Conservation (phyloP, 2,888 invertebrate species). For the Cheilosia soror region DNA sequence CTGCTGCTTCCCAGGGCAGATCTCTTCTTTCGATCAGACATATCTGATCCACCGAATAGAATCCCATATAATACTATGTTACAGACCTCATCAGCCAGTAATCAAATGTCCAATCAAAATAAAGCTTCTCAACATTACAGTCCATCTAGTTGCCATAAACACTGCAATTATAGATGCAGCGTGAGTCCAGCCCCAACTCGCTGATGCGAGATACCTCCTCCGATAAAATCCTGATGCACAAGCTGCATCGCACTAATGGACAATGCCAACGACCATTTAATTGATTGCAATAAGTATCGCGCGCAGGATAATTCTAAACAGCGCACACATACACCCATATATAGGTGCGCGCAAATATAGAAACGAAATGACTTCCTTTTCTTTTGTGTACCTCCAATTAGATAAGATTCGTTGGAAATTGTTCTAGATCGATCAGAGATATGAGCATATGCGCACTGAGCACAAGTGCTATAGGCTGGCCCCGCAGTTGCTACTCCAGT, state of each 20-base stretch:
- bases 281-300: slow-evolving; percentile 58
- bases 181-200: slow-evolving; percentile 31
- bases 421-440: slow-evolving; percentile 72
- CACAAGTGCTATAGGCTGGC: slow-evolving; percentile 22
- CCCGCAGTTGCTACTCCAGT: slow-evolving; percentile 59
- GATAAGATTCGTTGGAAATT: slow-evolving; percentile 72
- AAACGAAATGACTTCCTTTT: slow-evolving; percentile 49
- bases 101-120: slow-evolving; percentile 58
- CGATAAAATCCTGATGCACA: slow-evolving; percentile 8
- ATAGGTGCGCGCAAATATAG: slow-evolving; percentile 1
- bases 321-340: not conserved
- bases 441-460: slow-evolving; percentile 30
- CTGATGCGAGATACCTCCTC: slow-evolving; percentile 13
- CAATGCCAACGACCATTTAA: slow-evolving; percentile 68
- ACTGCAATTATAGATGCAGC: slow-evolving; percentile 56
- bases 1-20: not conserved
- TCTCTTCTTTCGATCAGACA: not conserved
- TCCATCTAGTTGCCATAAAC: slow-evolving; percentile 57
- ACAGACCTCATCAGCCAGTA: slow-evolving; percentile 44
- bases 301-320: slow-evolving; percentile 53
- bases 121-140: slow-evolving; percentile 46
- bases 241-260: slow-evolving; percentile 19
- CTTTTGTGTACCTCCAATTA: slow-evolving; percentile 61
- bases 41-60: not conserved
- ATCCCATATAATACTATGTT: slow-evolving; percentile 13